A percentile compares a stretch with the other conserved stretches of the same genome.
These are phyloP conservation scores for Dasysyrphus albostriatus DNA, from an alignment of 2,888 invertebrate genomes.

Conservation along the genomic window DNA sequence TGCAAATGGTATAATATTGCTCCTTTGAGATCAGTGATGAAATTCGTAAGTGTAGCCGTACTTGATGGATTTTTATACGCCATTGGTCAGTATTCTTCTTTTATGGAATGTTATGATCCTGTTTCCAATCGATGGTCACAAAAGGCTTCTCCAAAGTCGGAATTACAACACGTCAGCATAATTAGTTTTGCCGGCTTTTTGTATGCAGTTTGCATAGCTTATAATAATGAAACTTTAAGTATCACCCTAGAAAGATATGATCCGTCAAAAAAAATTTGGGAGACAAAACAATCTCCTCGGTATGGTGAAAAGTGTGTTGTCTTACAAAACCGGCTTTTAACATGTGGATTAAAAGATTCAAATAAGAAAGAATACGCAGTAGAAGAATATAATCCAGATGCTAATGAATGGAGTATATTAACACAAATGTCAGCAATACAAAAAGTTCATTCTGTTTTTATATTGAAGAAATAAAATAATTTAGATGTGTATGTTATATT, in stretches of 20 bases:
- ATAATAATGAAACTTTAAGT: not conserved
- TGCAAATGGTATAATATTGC: not conserved
- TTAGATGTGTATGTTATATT: not conserved
- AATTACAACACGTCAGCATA: not conserved
- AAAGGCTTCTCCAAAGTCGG: not conserved
- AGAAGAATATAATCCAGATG: not conserved
- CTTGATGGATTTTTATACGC: conserved; percentile 2
- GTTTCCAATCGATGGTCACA: not conserved
- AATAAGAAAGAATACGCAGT: not conserved
- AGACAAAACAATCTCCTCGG: not conserved
- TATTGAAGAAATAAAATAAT: not conserved
- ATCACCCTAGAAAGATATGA: not conserved
- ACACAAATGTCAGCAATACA: not conserved
- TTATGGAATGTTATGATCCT: conserved; percentile 6
- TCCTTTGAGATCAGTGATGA: not conserved
- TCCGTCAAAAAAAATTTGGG: not conserved
- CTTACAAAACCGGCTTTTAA: not conserved
- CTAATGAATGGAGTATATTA: not conserved
- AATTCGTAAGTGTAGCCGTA: not conserved
- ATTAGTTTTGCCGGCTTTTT: not conserved
- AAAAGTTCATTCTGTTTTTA: not conserved
- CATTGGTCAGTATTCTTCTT: not conserved
- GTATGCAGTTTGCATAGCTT: not conserved
- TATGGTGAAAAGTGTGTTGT: not conserved
- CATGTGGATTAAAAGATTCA: not conserved